Evolutionary conservation across 2,888 invertebrate genomes (phyloP), one percentile per base, ranked within the genome.

Genomic region (Geophilus truncorum): DNA sequence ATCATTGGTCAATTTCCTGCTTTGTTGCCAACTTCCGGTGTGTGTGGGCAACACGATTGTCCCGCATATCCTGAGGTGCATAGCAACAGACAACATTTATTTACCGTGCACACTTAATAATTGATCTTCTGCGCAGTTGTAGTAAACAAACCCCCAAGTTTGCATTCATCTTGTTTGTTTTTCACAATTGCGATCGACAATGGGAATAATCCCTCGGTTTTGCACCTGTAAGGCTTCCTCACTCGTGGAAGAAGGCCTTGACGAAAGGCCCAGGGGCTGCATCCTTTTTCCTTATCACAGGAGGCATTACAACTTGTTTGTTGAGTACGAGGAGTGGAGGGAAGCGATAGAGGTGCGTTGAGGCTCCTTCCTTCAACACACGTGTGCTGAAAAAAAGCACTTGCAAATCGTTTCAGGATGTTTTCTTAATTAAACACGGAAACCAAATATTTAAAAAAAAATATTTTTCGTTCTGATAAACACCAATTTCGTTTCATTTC

Each of bases 1-100:
- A 70, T 70, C 70, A 70, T 70, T 70, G 70, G 70, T 70, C 70
- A 70, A 70, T 70, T 70, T 70, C 70, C 70, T 70, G 70, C 70
- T 70, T 70, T 28, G 70, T 70, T 70, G 51, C 70, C 70, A 70
- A 70, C 70, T 70, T 70, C 70, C 70, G 70, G 70, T 70, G 70
- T 70, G 70, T 70, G 70, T 70, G 70, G 70, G 70, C 70, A 70
- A 70, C 70, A 23, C 70, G 70, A 70, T 70, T 70, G 70, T 70
- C 70, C 70, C 70, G 70, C 70, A 70, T 70, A 70, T 70, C 70
- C 70, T 70, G 70, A 70, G 70, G 70, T 70, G 70, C 70, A 70
- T 70, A 12, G 70, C 70, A 70, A 70, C 70, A 70, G 70, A 70
- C 70, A 70, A 70, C 70, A 70, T 70, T 28, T 28, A 70, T 70